Base-by-base conservation (phyloP, 2,797 vertebrate species). In the Hypotaenidia okinawae region DNA sequence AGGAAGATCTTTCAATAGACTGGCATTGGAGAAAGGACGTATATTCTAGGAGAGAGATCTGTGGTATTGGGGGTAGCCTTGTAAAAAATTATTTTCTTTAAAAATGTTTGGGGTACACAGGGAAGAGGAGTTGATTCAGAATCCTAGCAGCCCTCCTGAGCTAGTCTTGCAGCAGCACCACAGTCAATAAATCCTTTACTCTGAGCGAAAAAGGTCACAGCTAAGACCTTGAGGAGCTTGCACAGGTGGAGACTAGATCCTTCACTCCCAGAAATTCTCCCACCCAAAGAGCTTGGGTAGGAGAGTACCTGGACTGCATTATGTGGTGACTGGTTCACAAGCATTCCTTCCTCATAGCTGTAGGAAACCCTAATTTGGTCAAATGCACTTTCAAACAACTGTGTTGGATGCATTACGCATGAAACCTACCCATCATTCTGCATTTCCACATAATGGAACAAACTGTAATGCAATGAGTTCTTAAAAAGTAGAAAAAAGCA, bases 131-230 rank as follows among this genome's bases (percentile, higher is more conserved):
- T 84, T 55, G 19, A 47, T 69, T 76, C 24, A 52, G 22, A 23
- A 7, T 74, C 13, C 1, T 12, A n/a, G 11, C 22, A 6, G 11
- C 33, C 68, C 11, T 76, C 23, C 23, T 16, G 32, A 59, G 19
- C 43, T 84, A 67, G 4, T 39, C 45, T 41, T 67, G 25, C 14
- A 80, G 43, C 22, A 82, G 30, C 17, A 47, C 5, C 21, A 39
- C 16, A 58, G 24, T 43, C 73, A 67, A 25, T 14, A 74, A 84
- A 9, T 37, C 2, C 14, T 52, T 90, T 70, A 10, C 5, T 27
- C 22, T 16, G 9, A 3, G 7, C 27, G 11, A 73, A 25, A 4
- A 58, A 62, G 11, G 39, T 47, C 0, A 0, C 4, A 3, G 13
- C 7, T 62, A 41, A 64, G 49, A 66, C 23, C 45, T 61, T 39